A percentile compares a stretch with the other conserved stretches of the same genome.
Evolutionary conservation across 2,888 invertebrate genomes (phyloP).

Genomic region (Caenorhabditis panamensis): DNA sequence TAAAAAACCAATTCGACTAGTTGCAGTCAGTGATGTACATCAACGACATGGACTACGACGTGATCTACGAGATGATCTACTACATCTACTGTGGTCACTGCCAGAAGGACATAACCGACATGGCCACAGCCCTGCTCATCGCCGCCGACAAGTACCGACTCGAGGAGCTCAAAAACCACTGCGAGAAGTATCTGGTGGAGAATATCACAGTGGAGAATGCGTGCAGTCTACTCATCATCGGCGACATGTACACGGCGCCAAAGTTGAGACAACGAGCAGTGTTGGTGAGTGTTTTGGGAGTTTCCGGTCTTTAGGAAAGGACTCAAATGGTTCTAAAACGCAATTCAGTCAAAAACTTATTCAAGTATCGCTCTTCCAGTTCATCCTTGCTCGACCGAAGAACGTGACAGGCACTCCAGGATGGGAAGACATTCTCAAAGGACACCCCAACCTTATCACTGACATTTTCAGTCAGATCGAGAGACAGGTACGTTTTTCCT

Average conservation of each 20-base stretch:
- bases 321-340: no score
- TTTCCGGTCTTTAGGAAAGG: background rate
- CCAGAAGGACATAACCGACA: slow-evolving; percentile 77
- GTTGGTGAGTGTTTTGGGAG: slow-evolving; percentile 52
- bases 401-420: slow-evolving; percentile 71
- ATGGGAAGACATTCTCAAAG: slow-evolving; percentile 73
- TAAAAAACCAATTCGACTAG: no score
- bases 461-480: slow-evolving; percentile 75
- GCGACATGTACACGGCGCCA: slow-evolving; percentile 77
- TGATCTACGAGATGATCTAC: slow-evolving; percentile 80
- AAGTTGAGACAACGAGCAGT: slow-evolving; percentile 74
- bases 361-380: no score
- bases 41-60: slow-evolving; percentile 79
- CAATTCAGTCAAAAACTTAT: no score
- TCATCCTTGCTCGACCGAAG: slow-evolving; percentile 77
- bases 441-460: slow-evolving; percentile 78
- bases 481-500: slow-evolving; percentile 32
- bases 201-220: slow-evolving; percentile 78
- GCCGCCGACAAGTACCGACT: slow-evolving; percentile 81
- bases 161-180: slow-evolving; percentile 78
- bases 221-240: slow-evolving; percentile 79
- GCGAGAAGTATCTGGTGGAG: slow-evolving; percentile 74
- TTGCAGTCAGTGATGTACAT: slow-evolving; percentile 76
- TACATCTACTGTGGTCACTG: slow-evolving; percentile 80
- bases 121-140: slow-evolving; percentile 79